Conservation (phyloP, 37 sponge, comb jelly and placozoan species). For the Theonella swinhoei region DNA sequence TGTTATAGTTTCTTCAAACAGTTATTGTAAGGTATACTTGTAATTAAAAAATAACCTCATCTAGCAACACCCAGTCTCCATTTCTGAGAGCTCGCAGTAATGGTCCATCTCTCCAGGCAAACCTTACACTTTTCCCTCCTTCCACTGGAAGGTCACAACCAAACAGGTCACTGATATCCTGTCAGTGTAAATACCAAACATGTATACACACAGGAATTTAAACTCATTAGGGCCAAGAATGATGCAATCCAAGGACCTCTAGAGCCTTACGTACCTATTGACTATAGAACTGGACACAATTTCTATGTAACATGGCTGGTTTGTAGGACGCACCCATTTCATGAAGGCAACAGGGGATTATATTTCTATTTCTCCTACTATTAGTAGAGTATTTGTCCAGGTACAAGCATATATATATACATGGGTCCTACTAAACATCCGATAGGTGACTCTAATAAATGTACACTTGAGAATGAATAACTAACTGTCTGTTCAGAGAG, state of each 20-base stretch:
- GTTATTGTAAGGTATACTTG: neutral
- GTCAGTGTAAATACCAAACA: no score
- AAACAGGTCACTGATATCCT: conserved; percentile 98
- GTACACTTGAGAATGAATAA: no score
- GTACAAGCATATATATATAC: no score
- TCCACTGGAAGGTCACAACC: conserved; percentile 96
- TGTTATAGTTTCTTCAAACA: no score
- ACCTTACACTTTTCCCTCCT: conserved; percentile 63
- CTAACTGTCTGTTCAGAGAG: conserved; percentile 98
- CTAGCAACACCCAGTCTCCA: conserved; percentile 93
- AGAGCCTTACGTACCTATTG: neutral
- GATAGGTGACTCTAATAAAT: no score
- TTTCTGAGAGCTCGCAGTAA: conserved; percentile 89
- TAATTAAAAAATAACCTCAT: conserved; percentile 66
- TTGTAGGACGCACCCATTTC: no score
- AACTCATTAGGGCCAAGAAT: neutral
- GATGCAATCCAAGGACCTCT: neutral
- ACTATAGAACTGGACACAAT: no score
- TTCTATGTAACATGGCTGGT: no score
- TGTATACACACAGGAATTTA: neutral
- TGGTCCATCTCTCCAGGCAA: conserved; percentile 98
- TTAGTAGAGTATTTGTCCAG: neutral
- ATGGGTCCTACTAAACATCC: no score
- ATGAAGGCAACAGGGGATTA: no score
- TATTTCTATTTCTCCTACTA: neutral